Evolutionary conservation across 2,797 vertebrate species (phyloP).

Genomic region (Oreochromis grahami): DNA sequence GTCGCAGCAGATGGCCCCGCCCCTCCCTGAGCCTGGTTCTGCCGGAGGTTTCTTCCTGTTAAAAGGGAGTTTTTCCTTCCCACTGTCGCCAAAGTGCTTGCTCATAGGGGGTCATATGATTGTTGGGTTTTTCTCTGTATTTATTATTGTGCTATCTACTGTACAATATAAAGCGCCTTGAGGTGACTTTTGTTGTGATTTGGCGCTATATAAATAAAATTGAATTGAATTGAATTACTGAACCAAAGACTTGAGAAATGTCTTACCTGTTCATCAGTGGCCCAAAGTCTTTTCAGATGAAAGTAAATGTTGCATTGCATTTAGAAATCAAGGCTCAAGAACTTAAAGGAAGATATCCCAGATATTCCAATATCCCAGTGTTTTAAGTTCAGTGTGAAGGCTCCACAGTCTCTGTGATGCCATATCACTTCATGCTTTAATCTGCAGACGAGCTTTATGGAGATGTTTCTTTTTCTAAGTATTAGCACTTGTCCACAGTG

Average conservation of each 20-base stretch:
- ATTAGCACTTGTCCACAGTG: neutral
- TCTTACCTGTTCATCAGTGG: neutral
- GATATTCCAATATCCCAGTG: neutral
- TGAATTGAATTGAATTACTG: no score
- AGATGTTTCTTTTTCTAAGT: neutral
- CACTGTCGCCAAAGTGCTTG: no score
- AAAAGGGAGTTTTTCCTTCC: no score
- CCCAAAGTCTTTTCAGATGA: neutral
- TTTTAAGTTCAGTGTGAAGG: neutral
- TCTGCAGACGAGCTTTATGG: neutral
- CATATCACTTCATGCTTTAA: neutral
- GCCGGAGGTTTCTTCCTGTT: no score
- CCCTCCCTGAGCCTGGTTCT: no score
- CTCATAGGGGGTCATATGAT: no score
- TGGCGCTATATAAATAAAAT: no score
- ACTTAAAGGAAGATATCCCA: neutral
- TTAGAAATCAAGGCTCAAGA: neutral
- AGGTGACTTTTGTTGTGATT: no score
- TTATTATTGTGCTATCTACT: no score
- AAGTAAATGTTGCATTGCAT: neutral
- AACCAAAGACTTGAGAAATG: neutral
- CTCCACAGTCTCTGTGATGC: neutral
- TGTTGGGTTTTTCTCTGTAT: no score
- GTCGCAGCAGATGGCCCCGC: no score
- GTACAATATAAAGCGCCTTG: no score